A percentile compares a stretch with the other conserved stretches of the same genome.
Conservation (phyloP, 1,140 invertebrate genomes). For the Drosophila paulistorum region DNA sequence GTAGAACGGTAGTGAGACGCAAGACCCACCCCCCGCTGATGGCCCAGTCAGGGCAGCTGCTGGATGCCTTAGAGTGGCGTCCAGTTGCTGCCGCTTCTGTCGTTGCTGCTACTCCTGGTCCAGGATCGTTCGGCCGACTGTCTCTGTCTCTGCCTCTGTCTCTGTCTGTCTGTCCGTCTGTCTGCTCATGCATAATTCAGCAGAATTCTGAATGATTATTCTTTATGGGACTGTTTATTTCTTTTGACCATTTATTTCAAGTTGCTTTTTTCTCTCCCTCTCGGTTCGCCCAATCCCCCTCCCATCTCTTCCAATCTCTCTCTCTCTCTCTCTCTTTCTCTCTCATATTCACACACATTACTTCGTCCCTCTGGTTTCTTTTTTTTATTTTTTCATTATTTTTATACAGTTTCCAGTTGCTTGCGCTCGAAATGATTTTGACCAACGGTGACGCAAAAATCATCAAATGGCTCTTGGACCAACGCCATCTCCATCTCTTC, state of each 20-base stretch:
- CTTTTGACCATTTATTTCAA: conserved; percentile 83
- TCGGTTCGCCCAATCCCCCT: neutral
- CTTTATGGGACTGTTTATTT: conserved; percentile 83
- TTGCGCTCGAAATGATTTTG: conserved; percentile 79
- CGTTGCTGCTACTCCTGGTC: conserved; percentile 31
- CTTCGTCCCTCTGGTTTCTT: conserved; percentile 12
- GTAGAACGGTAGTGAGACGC: neutral
- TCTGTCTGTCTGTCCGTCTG: conserved; percentile 37
- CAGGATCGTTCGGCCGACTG: conserved; percentile 29
- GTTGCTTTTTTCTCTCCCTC: conserved; percentile 60
- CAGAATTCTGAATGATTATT: conserved; percentile 83
- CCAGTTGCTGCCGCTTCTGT: conserved; percentile 36
- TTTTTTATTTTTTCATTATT: conserved; percentile 65
- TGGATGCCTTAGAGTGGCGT: conserved; percentile 44
- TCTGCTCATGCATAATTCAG: conserved; percentile 82
- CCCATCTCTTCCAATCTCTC: neutral
- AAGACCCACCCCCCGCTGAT: conserved; percentile 53
- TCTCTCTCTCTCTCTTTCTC: neutral
- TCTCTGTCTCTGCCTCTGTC: conserved; percentile 36
- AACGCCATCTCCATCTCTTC: conserved; percentile 17
- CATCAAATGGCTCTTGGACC: conserved; percentile 65
- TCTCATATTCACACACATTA: neutral
- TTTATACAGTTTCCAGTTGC: conserved; percentile 82
- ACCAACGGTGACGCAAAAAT: conserved; percentile 80
- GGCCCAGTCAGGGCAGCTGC: conserved; percentile 2